Base-by-base conservation (phyloP, 2,113 vertebrate species). In the Tiliqua scincoides region DNA sequence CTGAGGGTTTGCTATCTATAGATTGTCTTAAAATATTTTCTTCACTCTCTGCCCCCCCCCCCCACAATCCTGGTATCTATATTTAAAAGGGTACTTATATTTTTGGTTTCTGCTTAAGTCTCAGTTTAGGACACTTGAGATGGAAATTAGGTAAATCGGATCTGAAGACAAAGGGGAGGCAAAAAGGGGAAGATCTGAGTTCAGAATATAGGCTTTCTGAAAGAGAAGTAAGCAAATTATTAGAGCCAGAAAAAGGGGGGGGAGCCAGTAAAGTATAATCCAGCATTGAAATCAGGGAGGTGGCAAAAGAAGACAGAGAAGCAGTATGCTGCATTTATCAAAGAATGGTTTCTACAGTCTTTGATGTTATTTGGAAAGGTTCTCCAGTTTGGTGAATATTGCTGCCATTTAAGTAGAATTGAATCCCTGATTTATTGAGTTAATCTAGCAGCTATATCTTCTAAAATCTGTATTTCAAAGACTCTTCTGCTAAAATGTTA, bases 401-500 rank as follows among this genome's bases (percentile, higher is more conserved):
- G 0, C 86, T 93, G 81, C 85, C 2, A 32, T 67, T 87, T 79
- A 67, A 59, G 48, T 92, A 88, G 40, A 21, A 63, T 32, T 71
- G 79, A 82, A 10, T 91, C 89, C 76, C 57, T 92, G 85, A 85
- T 91, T 89, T 90, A 74, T 89, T 89, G 35, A 89, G 88, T 91
- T 94, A 91, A 78, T 82, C 86, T 86, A 83, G 70, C 0, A 0
- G 92, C 77, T 62, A 83, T 62, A 83, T 74, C 25, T 48, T 87
- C 91, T 88, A 89, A 88, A 94, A 93, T 92, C 93, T 89, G 89
- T 37, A 88, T 89, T 77, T 74, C 35, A 3, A 90, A 89, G 87
- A 90, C 83, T 89, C 85, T 75, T 67, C 70, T 6, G n/a, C 72
- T 21, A 77, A 92, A 87, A 83, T 89, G 84, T 81, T 89, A 91